Base-by-base conservation (phyloP, 1,140 invertebrate genomes). In the Campoletis sonorensis region DNA sequence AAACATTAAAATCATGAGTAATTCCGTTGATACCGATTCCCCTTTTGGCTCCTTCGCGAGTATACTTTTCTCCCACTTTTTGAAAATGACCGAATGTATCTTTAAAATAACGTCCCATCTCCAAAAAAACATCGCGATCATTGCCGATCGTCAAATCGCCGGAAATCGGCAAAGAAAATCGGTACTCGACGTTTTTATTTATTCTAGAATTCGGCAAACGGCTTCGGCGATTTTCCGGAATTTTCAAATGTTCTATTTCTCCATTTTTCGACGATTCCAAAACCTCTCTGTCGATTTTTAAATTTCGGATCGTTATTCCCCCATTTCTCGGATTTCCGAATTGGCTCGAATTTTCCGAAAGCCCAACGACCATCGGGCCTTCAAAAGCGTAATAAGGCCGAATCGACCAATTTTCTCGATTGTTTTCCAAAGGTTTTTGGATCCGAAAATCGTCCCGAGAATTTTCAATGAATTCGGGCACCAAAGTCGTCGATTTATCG, bases 381-480 rank as follows among this genome's bases (percentile, higher is more conserved):
- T 79, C 78, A 23, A 71, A 68, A 3, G 45, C 61, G 64, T 79
- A 79, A 51, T 70, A 79, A 30, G 78, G 78, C 10, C 64, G 64
- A 68, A 79, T 64, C 7, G 64, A 70, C 18, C 10, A 37, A 11
- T 27, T 54, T 21, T 79, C 64, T 15, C 15, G 16, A n/a, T 4
- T 2, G 1, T 23, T 73, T 73, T 40, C 16, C 5, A 45, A 33
- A n/a, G 21, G 71, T 23, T 45, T 21, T 11, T 73, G 4, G 8
- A 5, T 1, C 4, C 4, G 13, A 26, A 27, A 7, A 27, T 10
- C 10, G 5, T 58, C 8, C 5, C 8, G 2, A 26, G 13, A 27
- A 67, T 4, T 67, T 23, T 67, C 61, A 23, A 15, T 67, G 1
- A 27, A 15, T 11, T 30, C 13, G 54, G 54, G 54, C 26, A 26